These are phyloP conservation scores for Hippasteria phrygiana DNA, from an alignment of 53 echinoderm and acorn worm species.

Conservation along the genomic window DNA sequence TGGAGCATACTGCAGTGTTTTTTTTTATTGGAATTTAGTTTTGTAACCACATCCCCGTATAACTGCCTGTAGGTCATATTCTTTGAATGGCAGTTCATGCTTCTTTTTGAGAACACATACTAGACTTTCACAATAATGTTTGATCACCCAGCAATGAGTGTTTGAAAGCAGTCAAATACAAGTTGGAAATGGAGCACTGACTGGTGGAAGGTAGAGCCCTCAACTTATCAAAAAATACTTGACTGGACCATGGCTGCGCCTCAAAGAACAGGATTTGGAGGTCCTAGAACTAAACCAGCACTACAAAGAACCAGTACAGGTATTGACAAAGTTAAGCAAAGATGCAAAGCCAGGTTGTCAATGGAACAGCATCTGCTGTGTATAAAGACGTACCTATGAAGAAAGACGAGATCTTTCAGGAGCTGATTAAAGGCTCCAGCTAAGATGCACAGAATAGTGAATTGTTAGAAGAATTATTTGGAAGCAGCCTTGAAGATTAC, in stretches of 20 bases:
- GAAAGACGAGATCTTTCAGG: constrained; percentile 13
- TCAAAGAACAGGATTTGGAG: not conserved
- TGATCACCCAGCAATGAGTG: constrained; percentile 35
- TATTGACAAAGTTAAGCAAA: not conserved
- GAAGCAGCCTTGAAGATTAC: constrained; percentile 19
- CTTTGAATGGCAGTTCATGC: constrained; percentile 33
- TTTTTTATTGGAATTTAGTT: too few relatives aligned
- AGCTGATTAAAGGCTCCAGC: not conserved
- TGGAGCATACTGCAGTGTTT: too few relatives aligned
- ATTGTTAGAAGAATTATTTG: not conserved
- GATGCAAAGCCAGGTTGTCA: constrained; percentile 2
- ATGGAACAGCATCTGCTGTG: constrained; percentile 32
- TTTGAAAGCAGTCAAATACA: constrained; percentile 18
- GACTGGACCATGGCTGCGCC: constrained; percentile 32
- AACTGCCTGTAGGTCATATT: too few relatives aligned
- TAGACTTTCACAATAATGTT: constrained; percentile 15
- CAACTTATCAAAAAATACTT: constrained; percentile 13
- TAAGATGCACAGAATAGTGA: constrained; percentile 19
- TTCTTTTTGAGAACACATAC: constrained; percentile 6
- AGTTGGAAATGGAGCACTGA: constrained; percentile 39
- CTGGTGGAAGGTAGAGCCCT: constrained; percentile 7
- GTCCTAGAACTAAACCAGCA: constrained; percentile 14
- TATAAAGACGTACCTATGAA: constrained; percentile 1
- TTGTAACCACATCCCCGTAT: too few relatives aligned
- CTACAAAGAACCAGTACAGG: constrained; percentile 11